Base-by-base conservation (phyloP, 2,113 vertebrate genomes). In the Megaceryle maxima region DNA sequence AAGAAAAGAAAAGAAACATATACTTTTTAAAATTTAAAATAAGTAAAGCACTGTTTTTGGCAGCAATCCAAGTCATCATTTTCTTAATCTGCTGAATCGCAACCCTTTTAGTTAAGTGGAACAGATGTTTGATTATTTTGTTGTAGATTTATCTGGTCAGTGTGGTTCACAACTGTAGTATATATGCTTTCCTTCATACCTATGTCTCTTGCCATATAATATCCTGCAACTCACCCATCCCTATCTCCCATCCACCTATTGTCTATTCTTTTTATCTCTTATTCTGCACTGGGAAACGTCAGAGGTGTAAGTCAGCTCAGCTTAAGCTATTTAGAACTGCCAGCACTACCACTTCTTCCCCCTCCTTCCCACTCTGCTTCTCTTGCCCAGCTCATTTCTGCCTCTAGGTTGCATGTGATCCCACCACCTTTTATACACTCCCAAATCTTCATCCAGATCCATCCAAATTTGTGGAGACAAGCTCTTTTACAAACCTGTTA, bases 401-500 rank as follows among this genome's bases (percentile, higher is more conserved):
- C 16, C 31, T 64, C 26, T 2, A 6, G 8, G 25, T 22, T 89
- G 41, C 60, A 82, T 16, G 11, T 53, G 33, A 77, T 33, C 33
- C 75, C 63, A 57, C 16, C 64, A 77, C 24, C 11, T 88, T 88
- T 59, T 69, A 64, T 21, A 76, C 6, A 17, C 1, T 28, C 25
- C 69, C 64, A 80, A 69, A 84, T 59, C 35, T 13, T 70, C 37
- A 25, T 26, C 18, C 55, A 88, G 41, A 60, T 68, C 33, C 46
- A 73, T 12, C 33, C 51, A 83, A 66, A 81, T 67, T 80, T 51
- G 44, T 86, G 59, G 63, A 83, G 88, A 83, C 13, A 73, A 93
- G 35, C 5, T 79, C 37, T 90, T 92, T 76, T 76, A 94, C 85
- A 94, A 92, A 95, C 55, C 67, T 77, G 21, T 53, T 80, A 74